Evolutionary conservation across 92 coral and sea anemone genomes (phyloP).

Genomic region (Meandrina meandrites): DNA sequence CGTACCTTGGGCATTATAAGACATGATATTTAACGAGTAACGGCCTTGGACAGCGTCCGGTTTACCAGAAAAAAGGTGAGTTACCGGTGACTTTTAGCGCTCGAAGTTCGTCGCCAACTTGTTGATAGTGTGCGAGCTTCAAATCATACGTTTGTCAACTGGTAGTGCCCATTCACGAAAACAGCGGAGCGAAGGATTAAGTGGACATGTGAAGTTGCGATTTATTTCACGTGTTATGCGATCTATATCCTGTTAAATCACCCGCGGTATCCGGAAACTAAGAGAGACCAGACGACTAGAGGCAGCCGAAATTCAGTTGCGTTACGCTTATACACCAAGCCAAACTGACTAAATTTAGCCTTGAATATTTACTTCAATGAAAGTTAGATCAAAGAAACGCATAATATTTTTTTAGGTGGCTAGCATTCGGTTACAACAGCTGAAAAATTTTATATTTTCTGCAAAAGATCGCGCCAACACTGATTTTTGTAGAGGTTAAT

Average conservation of each 20-base stretch:
- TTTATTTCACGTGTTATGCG: conserved; percentile 36
- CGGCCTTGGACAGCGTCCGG: conserved; percentile 39
- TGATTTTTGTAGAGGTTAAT: conserved; percentile 1
- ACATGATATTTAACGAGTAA: conserved; percentile 17
- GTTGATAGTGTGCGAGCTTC: conserved; percentile 42
- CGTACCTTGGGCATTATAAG: conserved; percentile 35
- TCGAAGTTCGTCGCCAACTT: conserved; percentile 36
- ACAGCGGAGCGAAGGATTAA: conserved; percentile 20
- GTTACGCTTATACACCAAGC: conserved; percentile 38
- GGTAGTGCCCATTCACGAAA: conserved; percentile 32
- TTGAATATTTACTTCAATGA: conserved; percentile 4
- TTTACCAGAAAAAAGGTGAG: conserved; percentile 33
- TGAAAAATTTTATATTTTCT: background rate
- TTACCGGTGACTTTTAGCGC: conserved; percentile 26
- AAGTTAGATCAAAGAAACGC: conserved; percentile 40
- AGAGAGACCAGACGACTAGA: conserved; percentile 11
- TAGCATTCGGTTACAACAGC: background rate
- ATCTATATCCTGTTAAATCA: conserved; percentile 49
- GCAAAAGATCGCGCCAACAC: background rate
- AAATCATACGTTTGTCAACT: conserved; percentile 42
- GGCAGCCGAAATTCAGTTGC: conserved; percentile 26
- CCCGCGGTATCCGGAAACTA: conserved; percentile 49
- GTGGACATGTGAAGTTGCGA: conserved; percentile 34
- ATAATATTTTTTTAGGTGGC: conserved; percentile 19
- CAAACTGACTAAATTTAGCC: conserved; percentile 33